Evolutionary conservation across 1,140 invertebrate species (phyloP).

Genomic region (Trialeurodes vaporariorum): DNA sequence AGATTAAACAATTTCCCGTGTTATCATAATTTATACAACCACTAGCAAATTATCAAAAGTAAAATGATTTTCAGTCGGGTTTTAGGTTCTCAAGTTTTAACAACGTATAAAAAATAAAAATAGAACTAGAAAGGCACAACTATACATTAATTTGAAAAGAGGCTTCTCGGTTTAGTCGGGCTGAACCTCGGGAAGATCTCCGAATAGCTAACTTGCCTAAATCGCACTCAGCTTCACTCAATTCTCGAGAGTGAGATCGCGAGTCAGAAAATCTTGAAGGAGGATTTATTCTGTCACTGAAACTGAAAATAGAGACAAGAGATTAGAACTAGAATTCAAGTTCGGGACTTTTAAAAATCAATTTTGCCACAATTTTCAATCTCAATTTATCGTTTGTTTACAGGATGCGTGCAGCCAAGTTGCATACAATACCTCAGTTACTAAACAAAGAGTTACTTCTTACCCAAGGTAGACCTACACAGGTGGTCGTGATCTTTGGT

Average conservation of each 20-base stretch:
- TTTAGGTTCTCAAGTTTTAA: not conserved
- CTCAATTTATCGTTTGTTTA: not conserved
- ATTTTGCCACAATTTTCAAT: not conserved
- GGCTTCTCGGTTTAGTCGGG: slow-evolving; percentile 27
- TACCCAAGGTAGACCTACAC: not conserved
- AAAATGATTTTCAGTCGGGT: not conserved
- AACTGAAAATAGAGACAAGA: slow-evolving; percentile 41
- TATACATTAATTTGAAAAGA: slow-evolving; percentile 34
- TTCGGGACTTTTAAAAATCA: not conserved
- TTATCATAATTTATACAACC: not conserved
- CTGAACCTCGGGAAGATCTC: slow-evolving; percentile 20
- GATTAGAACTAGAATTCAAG: slow-evolving; percentile 32
- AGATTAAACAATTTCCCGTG: not conserved
- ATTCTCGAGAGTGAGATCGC: slow-evolving; percentile 38
- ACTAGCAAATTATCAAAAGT: not conserved
- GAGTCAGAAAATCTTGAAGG: slow-evolving; percentile 43
- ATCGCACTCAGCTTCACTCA: slow-evolving; percentile 41
- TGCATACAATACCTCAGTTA: not conserved
- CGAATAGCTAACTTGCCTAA: slow-evolving; percentile 28
- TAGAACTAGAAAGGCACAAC: slow-evolving; percentile 15
- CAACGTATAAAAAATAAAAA: not conserved
- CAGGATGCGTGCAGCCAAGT: not conserved
- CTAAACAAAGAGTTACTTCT: not conserved
- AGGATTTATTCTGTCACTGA: slow-evolving; percentile 45
- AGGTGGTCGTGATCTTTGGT: not conserved